Evolutionary conservation across 1,140 invertebrate species (phyloP).

Genomic region (Cotesia typhae): DNA sequence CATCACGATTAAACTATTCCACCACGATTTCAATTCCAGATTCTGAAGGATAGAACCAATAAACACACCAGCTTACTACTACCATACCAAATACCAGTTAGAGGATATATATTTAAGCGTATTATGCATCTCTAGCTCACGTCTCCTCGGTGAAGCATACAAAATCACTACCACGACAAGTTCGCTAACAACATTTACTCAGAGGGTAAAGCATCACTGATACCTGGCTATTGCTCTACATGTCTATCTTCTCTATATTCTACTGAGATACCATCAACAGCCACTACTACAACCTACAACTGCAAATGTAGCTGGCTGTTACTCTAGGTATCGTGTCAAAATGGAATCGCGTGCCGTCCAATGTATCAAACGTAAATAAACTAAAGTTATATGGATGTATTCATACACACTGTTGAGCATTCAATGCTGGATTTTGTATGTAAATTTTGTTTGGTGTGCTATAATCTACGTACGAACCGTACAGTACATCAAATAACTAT

Average conservation of each 20-base stretch:
- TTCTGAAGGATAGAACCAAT: too few relatives aligned
- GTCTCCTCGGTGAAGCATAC: background rate
- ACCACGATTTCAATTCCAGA: too few relatives aligned
- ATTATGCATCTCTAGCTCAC: too few relatives aligned
- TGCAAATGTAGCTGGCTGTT: background rate
- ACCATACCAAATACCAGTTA: too few relatives aligned
- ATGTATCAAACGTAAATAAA: constrained; percentile 50
- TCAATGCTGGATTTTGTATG: constrained; percentile 46
- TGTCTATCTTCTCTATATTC: background rate
- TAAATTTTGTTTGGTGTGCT: constrained; percentile 41
- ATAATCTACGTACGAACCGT: constrained; percentile 21
- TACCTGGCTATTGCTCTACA: constrained; percentile 1
- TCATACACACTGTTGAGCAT: too few relatives aligned
- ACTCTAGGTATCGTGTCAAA: constrained; percentile 45
- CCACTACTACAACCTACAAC: too few relatives aligned
- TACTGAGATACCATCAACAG: background rate
- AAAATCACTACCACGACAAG: constrained; percentile 30
- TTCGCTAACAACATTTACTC: constrained; percentile 38
- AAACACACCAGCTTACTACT: too few relatives aligned
- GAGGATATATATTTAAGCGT: too few relatives aligned
- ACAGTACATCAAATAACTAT: too few relatives aligned
- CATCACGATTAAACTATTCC: too few relatives aligned
- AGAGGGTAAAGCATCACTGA: constrained; percentile 7
- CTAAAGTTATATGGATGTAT: constrained; percentile 45
- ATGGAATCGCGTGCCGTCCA: constrained; percentile 47